Base-by-base conservation (phyloP, 2,797 vertebrate species). In the Fundulus diaphanus region DNA sequence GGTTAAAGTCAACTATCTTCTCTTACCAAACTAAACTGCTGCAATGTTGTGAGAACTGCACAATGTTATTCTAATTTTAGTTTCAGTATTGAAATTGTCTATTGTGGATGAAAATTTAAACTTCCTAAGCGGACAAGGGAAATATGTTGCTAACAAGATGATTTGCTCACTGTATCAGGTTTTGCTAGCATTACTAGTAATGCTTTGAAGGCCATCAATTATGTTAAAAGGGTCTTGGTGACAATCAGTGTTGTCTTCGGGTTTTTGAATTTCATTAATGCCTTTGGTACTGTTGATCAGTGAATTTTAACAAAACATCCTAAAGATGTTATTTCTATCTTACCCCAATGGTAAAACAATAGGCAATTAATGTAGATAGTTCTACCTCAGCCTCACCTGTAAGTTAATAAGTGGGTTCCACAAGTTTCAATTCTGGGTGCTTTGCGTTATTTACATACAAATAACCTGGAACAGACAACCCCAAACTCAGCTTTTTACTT, bases 1-100 rank as follows among this genome's bases (percentile, higher is more conserved):
- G 96, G 98, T 99, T 35, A 44, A 0, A 69, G 13, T 40, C 9
- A 15, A 4, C 3, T 5, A 27, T 56, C 66, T 27, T 33, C 51
- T 13, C 31, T 24, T 7, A 35, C 35, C 68, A 31, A 35, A 61
- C 16, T 29, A 37, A 73, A 29, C 15, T 37, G 9, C 9, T 70
- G 8, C 65, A 79, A 1, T 20, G 46, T 70, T 27, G 6, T 2
- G 65, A 56, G 27, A 76, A 51, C 29, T 13, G 0, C 15, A 1
- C 1, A 73, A 73, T n/a, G 2, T 3, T 13, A 15, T 56, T 56
- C n/a, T 12, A 56, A 56, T 56, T 29, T 27, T 54, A n/a, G 24
- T 27, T 54, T 56, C 12, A 56, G 7, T 29, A 29, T 9, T 15
- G 2, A 1, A 29, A 13, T 69, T 48, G 61, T 51, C 9, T 29